phyloP scores from a whole-genome alignment of 2,888 invertebrate genomes.

The Anorthoa munda region DNA sequence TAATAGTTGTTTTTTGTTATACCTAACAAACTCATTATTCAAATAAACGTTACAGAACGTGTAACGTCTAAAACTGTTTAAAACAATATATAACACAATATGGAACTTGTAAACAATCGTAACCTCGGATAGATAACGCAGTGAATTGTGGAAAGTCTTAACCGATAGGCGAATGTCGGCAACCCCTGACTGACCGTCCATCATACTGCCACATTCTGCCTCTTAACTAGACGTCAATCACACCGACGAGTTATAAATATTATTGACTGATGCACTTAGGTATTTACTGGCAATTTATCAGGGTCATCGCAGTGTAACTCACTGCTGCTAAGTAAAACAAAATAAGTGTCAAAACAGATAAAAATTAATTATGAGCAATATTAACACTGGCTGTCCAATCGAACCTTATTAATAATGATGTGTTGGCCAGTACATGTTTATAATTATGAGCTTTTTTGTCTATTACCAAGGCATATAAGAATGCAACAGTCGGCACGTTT shows the following conservation, averaged over 20 bases:
- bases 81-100: constrained; percentile 38
- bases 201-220: constrained; percentile 60
- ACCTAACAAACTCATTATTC: constrained; percentile 2
- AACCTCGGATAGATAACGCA: constrained; percentile 58
- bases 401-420: constrained; percentile 9
- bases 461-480: background rate
- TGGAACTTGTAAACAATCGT: constrained; percentile 50
- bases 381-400: constrained; percentile 21
- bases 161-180: constrained; percentile 64
- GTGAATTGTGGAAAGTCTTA: constrained; percentile 64
- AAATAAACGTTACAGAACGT: constrained; percentile 5
- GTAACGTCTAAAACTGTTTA: constrained; percentile 22
- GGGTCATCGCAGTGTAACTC: constrained; percentile 30
- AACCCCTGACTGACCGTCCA: constrained; percentile 63
- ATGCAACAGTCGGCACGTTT: constrained; percentile 6
- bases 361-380: constrained; percentile 20
- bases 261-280: constrained; percentile 47
- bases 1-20: constrained; percentile 8
- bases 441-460: constrained; percentile 13
- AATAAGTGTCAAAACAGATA: constrained; percentile 38
- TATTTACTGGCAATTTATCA: constrained; percentile 32
- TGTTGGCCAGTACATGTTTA: constrained; percentile 4
- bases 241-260: constrained; percentile 53
- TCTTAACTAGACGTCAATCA: constrained; percentile 61
- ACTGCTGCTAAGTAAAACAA: constrained; percentile 22